Evolutionary conservation across 1,140 invertebrate species (phyloP).

Genomic region (Cecropterus lyciades): DNA sequence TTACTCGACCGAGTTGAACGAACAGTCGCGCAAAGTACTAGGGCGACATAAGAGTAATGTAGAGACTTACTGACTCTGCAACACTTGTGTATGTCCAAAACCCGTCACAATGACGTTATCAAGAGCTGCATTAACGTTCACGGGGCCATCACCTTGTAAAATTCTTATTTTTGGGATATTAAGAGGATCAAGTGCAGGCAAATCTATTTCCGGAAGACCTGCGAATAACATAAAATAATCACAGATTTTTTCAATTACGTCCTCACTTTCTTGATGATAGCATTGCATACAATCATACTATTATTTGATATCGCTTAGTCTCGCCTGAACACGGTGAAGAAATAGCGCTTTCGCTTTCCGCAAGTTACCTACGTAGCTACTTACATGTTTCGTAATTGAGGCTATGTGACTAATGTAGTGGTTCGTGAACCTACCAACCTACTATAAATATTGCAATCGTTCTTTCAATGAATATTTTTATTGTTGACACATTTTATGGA

Average conservation of each 20-base stretch:
- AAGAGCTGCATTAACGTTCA: slow-evolving; percentile 88
- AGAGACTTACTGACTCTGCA: slow-evolving; percentile 85
- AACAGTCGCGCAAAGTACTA: slow-evolving; percentile 57
- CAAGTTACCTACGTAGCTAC: slow-evolving; percentile 64
- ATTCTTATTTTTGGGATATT: slow-evolving; percentile 87
- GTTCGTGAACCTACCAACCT: slow-evolving; percentile 54
- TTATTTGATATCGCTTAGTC: slow-evolving; percentile 46
- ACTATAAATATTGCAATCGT: slow-evolving; percentile 42
- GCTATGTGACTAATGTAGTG: slow-evolving; percentile 67
- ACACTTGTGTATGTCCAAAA: slow-evolving; percentile 86
- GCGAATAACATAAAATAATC: slow-evolving; percentile 23
- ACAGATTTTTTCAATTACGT: background rate
- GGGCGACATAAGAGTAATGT: slow-evolving; percentile 46
- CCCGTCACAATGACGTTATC: slow-evolving; percentile 87
- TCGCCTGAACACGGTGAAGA: slow-evolving; percentile 65
- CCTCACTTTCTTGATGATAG: background rate
- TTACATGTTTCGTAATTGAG: slow-evolving; percentile 76
- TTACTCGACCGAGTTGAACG: slow-evolving; percentile 50
- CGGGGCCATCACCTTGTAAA: slow-evolving; percentile 87
- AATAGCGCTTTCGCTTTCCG: slow-evolving; percentile 80
- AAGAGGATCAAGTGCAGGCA: slow-evolving; percentile 87
- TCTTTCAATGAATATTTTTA: slow-evolving; percentile 6
- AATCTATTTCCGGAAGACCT: slow-evolving; percentile 84
- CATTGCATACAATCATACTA: slow-evolving; percentile 35
- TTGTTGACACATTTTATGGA: background rate